phyloP scores from a whole-genome alignment of 2,113 vertebrate genomes.

The Podarcis muralis region DNA sequence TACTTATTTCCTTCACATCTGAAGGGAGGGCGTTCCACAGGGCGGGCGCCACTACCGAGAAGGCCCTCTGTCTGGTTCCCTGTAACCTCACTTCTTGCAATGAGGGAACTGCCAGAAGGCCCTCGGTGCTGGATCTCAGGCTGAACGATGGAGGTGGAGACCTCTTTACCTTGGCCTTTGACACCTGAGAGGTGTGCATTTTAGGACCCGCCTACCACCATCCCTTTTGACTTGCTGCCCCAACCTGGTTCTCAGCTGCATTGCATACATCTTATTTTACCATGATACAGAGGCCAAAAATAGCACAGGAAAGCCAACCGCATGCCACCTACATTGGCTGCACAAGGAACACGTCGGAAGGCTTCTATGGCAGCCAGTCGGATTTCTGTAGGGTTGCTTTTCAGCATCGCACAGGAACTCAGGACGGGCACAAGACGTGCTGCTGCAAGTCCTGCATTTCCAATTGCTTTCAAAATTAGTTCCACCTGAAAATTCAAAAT shows the following conservation, averaged over 20 bases:
- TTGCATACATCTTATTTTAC: not conserved
- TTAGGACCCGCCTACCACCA: no score
- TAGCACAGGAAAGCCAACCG: not conserved
- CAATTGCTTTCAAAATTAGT: constrained; percentile 82
- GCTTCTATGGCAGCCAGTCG: constrained; percentile 81
- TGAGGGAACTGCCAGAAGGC: no score
- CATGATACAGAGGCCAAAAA: not conserved
- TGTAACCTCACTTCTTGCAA: no score
- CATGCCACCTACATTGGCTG: constrained; percentile 73
- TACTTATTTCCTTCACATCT: no score
- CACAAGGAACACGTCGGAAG: constrained; percentile 85
- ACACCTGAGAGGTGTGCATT: no score
- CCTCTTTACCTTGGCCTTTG: no score
- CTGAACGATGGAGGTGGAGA: no score
- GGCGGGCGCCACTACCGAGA: no score
- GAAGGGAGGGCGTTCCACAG: no score
- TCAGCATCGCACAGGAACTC: constrained; percentile 66
- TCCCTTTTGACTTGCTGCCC: no score
- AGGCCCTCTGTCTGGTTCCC: no score
- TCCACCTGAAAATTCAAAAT: constrained; percentile 72
- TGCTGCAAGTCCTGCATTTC: constrained; percentile 80
- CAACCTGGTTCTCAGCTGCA: not conserved
- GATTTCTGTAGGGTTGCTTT: constrained; percentile 60
- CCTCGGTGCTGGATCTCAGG: no score
- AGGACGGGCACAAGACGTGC: constrained; percentile 68